Evolutionary conservation across 2,888 invertebrate species (phyloP).

Genomic region (Heliconius sara): DNA sequence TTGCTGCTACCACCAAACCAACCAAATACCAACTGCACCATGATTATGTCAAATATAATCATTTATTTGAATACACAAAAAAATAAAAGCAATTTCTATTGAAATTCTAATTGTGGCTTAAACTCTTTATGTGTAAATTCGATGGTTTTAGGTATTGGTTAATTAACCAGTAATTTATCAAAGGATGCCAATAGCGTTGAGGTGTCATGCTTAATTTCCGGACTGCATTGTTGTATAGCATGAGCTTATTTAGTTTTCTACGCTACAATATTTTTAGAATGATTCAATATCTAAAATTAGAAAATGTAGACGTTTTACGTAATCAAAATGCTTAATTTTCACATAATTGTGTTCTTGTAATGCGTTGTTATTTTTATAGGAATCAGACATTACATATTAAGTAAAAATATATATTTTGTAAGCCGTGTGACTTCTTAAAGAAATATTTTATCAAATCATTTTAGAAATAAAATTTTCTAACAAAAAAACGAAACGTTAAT

Average conservation of each 20-base stretch:
- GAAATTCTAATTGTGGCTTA: neutral
- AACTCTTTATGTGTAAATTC: neutral
- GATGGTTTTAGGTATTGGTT: neutral
- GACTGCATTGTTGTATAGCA: neutral
- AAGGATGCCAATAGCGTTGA: neutral
- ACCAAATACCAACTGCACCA: neutral
- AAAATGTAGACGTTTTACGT: neutral
- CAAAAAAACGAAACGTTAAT: too few relatives aligned
- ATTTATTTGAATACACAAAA: neutral
- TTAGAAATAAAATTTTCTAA: too few relatives aligned
- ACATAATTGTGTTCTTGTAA: neutral
- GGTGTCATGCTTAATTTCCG: constrained; percentile 11
- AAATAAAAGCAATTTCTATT: constrained; percentile 5
- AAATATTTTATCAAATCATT: too few relatives aligned
- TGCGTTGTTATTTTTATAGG: neutral
- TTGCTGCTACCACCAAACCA: too few relatives aligned
- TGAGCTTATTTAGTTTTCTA: constrained; percentile 4
- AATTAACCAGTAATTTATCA: constrained; percentile 14
- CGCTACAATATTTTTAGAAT: neutral
- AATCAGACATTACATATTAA: too few relatives aligned
- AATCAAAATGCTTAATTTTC: neutral
- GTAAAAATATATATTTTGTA: too few relatives aligned
- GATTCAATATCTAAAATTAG: neutral
- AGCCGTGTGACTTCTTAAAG: too few relatives aligned
- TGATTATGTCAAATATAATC: neutral